These are phyloP conservation scores for Danio choprae DNA, from an alignment of 2,797 vertebrate species.

Conservation along the genomic window DNA sequence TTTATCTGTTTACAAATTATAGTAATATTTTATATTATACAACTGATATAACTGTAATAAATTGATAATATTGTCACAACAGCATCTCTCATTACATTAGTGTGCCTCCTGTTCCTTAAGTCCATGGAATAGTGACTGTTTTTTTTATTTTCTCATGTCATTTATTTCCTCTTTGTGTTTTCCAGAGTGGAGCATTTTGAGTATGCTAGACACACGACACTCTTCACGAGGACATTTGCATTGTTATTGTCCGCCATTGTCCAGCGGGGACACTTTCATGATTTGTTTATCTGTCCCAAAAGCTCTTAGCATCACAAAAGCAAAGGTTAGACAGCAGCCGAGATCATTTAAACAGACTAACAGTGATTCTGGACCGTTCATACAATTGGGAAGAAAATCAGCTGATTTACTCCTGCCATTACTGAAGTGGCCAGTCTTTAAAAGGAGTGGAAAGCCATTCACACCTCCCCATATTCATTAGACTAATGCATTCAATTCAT, in stretches of 20 bases:
- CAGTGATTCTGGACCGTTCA: conserved; percentile 46
- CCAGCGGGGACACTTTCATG: conserved; percentile 58
- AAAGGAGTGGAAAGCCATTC: conserved; percentile 47
- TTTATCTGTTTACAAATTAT: too few relatives aligned
- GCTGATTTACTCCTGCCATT: conserved; percentile 56
- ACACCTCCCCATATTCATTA: conserved; percentile 55
- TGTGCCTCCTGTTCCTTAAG: background rate
- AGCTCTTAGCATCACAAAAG: conserved; percentile 59
- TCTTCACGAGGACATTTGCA: conserved; percentile 59
- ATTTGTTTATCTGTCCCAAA: conserved; percentile 67
- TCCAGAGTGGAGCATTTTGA: background rate
- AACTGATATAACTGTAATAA: background rate
- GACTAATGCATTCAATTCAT: conserved; percentile 66
- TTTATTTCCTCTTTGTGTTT: conserved; percentile 24
- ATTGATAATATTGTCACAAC: background rate
- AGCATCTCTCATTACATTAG: background rate
- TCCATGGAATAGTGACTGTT: background rate
- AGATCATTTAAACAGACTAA: conserved; percentile 67
- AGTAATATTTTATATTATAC: background rate
- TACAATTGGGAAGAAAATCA: conserved; percentile 39
- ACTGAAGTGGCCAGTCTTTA: conserved; percentile 48
- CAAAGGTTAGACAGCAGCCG: conserved; percentile 69
- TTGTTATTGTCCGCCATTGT: conserved; percentile 56
- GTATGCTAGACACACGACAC: conserved; percentile 28
- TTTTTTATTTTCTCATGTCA: conserved; percentile 8